Evolutionary conservation across 2,797 vertebrate genomes (phyloP), one percentile per base, ranked within the genome.

Genomic region (Acipenser transmontanus): DNA sequence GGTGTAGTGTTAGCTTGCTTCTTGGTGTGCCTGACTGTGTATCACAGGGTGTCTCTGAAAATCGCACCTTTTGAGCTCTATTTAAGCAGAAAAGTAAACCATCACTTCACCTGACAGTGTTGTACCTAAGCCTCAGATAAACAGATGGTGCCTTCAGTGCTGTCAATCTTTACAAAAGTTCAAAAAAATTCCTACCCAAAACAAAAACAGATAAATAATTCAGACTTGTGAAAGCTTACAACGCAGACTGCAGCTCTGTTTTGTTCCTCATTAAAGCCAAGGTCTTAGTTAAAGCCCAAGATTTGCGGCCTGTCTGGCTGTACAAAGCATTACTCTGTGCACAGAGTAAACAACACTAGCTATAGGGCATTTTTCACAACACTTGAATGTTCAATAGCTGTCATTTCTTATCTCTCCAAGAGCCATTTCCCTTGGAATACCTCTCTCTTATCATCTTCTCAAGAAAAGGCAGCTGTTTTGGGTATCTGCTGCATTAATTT

Each of bases 371-470:
- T 75, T 82, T 77, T 49, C 7, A 62, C 47, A 50, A 54, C 20
- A 66, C 63, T 75, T 66, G 68, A 59, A 75, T 67, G 5, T 57
- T 74, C 50, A 73, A 64, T 1, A 14, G n/a, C 47, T 69, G 60
- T 76, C 69, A 66, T 14, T 69, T 63, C 68, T 50, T 50, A 61
- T 59, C 47, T 49, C 1, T 14, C 13, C 50, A 65, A 65, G 12
- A 57, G 6, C 6, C 54, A n/a, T 57, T 13, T 57, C 34, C 34
- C 34, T 34, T 34, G 34, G 34, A 34, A 4, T 57, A 11, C 12
- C 11, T 14, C 54, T 57, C 9, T n/a, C 54, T 57, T 57, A 11
- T 11, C 12, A n/a, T 34, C 34, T 11, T 57, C 12, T 57, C 8
- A 57, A 57, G 34, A 57, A 57, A n/a, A 57, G 54, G 1, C 54